Evolutionary conservation across 2,888 invertebrate genomes (phyloP).

Genomic region (Zygothrica quintamaculata): DNA sequence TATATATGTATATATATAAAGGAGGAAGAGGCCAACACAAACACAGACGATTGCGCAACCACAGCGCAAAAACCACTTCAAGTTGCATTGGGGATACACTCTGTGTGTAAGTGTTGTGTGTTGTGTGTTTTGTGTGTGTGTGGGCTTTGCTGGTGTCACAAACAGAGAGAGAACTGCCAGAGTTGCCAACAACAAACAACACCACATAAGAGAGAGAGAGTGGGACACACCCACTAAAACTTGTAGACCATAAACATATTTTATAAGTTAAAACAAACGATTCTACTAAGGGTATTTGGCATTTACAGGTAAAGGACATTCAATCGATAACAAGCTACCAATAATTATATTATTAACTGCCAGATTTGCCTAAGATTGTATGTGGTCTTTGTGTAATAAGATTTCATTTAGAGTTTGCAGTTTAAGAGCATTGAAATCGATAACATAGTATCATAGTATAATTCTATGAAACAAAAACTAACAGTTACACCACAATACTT

Average conservation of each 20-base stretch:
- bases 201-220: no score
- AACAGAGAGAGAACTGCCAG: slow-evolving; percentile 48
- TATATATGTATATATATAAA: no score
- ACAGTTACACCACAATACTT: slow-evolving; percentile 9
- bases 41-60: slow-evolving; percentile 77
- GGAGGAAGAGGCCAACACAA: slow-evolving; percentile 39
- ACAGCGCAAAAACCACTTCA: slow-evolving; percentile 77
- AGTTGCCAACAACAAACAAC: slow-evolving; percentile 55
- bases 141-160: slow-evolving; percentile 62
- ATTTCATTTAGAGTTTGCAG: no score
- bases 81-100: slow-evolving; percentile 58
- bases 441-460: no score
- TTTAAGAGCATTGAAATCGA: no score
- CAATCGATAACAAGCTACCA: neutral
- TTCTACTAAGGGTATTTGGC: slow-evolving; percentile 55
- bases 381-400: no score
- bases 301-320: slow-evolving; percentile 25
- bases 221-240: slow-evolving; percentile 48
- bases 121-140: slow-evolving; percentile 37
- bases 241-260: slow-evolving; percentile 50
- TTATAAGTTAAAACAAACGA: slow-evolving; percentile 57
- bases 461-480: no score
- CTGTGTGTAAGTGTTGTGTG: slow-evolving; percentile 24
- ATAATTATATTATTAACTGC: neutral
- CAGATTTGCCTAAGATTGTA: no score